Percentiles rank a stretch among this genome's conserved stretches.
Conservation (phyloP, 2,797 vertebrate genomes). For the Galagoides demidoff region DNA sequence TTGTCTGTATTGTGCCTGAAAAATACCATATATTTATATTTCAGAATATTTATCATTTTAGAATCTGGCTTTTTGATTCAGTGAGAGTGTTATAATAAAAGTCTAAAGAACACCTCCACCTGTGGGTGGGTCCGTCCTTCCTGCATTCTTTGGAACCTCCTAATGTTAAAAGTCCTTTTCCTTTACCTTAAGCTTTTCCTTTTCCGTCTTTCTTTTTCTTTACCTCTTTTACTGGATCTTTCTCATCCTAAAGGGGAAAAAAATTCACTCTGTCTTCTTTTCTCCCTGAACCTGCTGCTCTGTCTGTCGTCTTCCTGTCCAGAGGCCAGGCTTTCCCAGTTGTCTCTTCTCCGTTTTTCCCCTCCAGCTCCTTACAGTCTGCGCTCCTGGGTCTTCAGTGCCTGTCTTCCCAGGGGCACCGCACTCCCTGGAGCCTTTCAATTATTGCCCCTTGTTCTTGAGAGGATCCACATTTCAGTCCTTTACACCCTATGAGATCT, state of each 20-base stretch:
- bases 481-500: background rate
- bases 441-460: background rate
- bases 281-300: background rate
- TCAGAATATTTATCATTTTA: background rate
- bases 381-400: background rate
- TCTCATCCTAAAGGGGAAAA: background rate
- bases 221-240: background rate
- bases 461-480: background rate
- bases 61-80: background rate
- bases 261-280: background rate
- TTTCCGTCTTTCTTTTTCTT: background rate
- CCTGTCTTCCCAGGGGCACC: rapidly evolving
- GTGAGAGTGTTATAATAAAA: background rate
- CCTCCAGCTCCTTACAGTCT: background rate
- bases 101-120: background rate
- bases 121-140: background rate
- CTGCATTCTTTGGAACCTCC: background rate
- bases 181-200: background rate
- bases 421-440: background rate
- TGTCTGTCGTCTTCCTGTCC: background rate
- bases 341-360: background rate
- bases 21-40: background rate
- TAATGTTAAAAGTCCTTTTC: background rate
- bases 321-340: background rate
- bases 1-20: background rate